Conservation (phyloP, 2,113 vertebrate genomes). For the Bucco capensis region DNA sequence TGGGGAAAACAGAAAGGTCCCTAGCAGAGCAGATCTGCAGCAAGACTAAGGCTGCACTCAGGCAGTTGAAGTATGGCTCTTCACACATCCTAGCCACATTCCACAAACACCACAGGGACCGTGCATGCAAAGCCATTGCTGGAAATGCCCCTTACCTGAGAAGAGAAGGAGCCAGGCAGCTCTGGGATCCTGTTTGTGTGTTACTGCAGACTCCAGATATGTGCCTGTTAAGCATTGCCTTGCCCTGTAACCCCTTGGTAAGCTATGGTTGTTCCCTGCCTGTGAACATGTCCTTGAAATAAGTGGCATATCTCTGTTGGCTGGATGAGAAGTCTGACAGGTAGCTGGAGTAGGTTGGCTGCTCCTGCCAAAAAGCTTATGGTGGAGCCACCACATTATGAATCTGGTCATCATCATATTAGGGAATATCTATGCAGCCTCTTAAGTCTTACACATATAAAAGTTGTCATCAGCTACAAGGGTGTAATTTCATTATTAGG, state of each 20-base stretch:
- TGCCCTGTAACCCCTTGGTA: neutral
- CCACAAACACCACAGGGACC: neutral
- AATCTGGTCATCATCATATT: neutral
- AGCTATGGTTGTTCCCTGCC: neutral
- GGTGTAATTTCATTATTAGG: neutral
- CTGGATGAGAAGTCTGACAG: neutral
- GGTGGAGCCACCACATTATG: neutral
- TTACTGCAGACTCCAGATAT: neutral
- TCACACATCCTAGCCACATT: neutral
- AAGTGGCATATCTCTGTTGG: neutral
- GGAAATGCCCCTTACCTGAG: neutral
- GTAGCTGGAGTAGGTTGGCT: neutral
- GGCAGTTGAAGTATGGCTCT: neutral
- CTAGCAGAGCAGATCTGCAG: neutral
- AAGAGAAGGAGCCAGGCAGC: neutral
- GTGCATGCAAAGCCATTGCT: neutral
- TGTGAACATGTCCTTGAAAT: neutral
- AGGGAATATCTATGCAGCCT: neutral
- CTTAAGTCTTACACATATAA: neutral
- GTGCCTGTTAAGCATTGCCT: too few species aligned
- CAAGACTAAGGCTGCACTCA: too few species aligned
- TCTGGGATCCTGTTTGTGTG: neutral
- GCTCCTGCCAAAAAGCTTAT: neutral
- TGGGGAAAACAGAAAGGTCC: neutral
- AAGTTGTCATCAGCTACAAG: neutral